These are phyloP conservation scores for Danio kyathit DNA, from an alignment of 2,797 vertebrate species.

Conservation along the genomic window DNA sequence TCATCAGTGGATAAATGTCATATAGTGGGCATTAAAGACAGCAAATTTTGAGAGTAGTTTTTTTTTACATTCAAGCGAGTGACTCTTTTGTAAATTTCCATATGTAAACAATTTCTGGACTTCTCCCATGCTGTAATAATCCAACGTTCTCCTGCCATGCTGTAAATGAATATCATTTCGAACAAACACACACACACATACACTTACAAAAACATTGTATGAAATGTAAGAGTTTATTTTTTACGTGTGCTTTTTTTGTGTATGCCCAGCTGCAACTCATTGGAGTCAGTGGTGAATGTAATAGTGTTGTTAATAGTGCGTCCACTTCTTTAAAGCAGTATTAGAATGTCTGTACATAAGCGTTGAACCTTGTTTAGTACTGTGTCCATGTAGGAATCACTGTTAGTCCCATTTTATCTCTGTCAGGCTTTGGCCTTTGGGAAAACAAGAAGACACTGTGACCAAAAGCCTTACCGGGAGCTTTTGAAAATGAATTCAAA, in stretches of 20 bases:
- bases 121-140: slow-evolving; percentile 66
- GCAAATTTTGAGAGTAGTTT: slow-evolving; percentile 29
- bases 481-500: slow-evolving; percentile 75
- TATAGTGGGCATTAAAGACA: slow-evolving; percentile 71
- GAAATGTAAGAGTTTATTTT: slow-evolving; percentile 67
- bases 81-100: slow-evolving; percentile 66
- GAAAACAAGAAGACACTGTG: slow-evolving; percentile 88
- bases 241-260: slow-evolving; percentile 63
- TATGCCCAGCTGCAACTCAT: slow-evolving; percentile 75
- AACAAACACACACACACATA: slow-evolving; percentile 39
- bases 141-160: slow-evolving; percentile 61
- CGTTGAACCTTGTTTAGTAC: slow-evolving; percentile 78
- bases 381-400: slow-evolving; percentile 81
- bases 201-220: slow-evolving; percentile 58
- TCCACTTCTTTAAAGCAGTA: slow-evolving; percentile 83
- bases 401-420: slow-evolving; percentile 78
- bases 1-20: slow-evolving; percentile 34
- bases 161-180: slow-evolving; percentile 67
- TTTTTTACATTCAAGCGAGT: slow-evolving; percentile 46
- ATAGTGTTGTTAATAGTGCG: slow-evolving; percentile 78
- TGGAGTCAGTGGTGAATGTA: slow-evolving; percentile 83
- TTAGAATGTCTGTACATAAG: slow-evolving; percentile 89
- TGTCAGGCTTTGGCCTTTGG: slow-evolving; percentile 78
- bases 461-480: slow-evolving; percentile 87
- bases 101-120: slow-evolving; percentile 63